Evolutionary conservation across 2,888 invertebrate genomes (phyloP).

Genomic region (Crepidodera aurea): DNA sequence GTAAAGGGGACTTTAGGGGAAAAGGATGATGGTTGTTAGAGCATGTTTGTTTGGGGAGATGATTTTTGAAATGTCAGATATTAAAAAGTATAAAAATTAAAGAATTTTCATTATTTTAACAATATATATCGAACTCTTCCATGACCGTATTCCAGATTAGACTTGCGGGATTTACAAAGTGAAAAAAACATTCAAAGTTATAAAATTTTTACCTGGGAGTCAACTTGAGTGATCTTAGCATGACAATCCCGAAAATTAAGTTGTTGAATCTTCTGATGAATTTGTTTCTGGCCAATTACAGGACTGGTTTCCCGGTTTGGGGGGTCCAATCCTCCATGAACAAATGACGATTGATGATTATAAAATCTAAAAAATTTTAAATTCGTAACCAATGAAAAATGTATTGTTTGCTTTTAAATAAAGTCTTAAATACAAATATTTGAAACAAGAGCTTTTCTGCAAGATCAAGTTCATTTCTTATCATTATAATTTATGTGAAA

Average conservation of each 20-base stretch:
- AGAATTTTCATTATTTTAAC: no score
- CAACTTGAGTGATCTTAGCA: constrained; percentile 97
- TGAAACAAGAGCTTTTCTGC: not conserved
- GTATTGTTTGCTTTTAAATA: constrained; percentile 1
- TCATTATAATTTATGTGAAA: no score
- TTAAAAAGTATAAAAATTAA: no score
- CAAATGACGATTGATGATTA: constrained; percentile 94
- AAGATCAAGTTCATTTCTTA: no score
- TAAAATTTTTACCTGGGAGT: constrained; percentile 76
- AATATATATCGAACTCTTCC: no score
- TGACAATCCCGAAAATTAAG: constrained; percentile 96
- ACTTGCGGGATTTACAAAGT: not conserved
- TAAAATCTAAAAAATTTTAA: constrained; percentile 89
- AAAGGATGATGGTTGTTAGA: no score
- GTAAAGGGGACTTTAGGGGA: no score
- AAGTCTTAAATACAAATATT: not conserved
- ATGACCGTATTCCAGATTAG: no score
- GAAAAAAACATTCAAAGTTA: not conserved
- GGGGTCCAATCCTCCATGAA: constrained; percentile 90
- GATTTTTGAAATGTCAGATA: no score
- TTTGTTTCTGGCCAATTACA: constrained; percentile 91
- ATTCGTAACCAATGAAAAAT: not conserved
- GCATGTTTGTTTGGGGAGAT: no score
- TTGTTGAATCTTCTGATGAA: constrained; percentile 94
- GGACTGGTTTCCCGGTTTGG: constrained; percentile 84